Evolutionary conservation across 1,140 invertebrate genomes (phyloP).

Genomic region (Dendroctonus valens): DNA sequence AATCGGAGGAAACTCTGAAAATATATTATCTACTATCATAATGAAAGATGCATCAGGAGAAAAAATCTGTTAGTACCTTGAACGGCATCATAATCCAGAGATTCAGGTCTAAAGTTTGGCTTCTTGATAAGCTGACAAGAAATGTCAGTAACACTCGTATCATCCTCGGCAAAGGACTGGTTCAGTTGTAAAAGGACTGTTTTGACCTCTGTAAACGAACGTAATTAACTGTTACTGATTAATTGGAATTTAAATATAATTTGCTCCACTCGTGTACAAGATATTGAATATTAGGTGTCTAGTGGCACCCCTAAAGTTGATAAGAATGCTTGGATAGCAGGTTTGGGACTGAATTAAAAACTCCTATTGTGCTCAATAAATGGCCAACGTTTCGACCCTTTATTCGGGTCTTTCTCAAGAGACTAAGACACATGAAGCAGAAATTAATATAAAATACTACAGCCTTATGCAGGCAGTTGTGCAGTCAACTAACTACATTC

Average conservation of each 20-base stretch:
- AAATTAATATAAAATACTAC: too few relatives aligned
- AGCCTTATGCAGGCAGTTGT: too few relatives aligned
- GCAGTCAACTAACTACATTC: too few relatives aligned
- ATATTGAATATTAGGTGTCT: too few relatives aligned
- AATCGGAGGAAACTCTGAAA: slow-evolving; percentile 39
- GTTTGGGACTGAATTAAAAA: too few relatives aligned
- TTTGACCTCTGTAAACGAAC: slow-evolving; percentile 39
- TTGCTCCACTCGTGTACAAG: neutral
- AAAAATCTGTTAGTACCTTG: slow-evolving; percentile 33
- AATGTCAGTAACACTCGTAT: slow-evolving; percentile 25
- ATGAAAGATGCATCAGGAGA: neutral
- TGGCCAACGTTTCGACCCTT: too few relatives aligned
- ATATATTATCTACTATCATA: slow-evolving; percentile 22
- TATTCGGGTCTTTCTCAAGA: too few relatives aligned
- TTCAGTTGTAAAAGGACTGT: slow-evolving; percentile 34
- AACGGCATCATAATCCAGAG: slow-evolving; percentile 33
- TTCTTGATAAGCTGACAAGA: slow-evolving; percentile 39
- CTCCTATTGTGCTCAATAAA: too few relatives aligned
- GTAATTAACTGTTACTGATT: too few relatives aligned
- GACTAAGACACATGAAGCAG: too few relatives aligned
- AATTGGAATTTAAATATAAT: neutral
- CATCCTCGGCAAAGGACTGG: slow-evolving; percentile 21
- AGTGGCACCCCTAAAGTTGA: too few relatives aligned
- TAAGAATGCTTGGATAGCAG: too few relatives aligned
- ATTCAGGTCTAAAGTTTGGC: slow-evolving; percentile 38